Conservation (phyloP, 2,888 invertebrate genomes). For the Synanthedon formicaeformis region DNA sequence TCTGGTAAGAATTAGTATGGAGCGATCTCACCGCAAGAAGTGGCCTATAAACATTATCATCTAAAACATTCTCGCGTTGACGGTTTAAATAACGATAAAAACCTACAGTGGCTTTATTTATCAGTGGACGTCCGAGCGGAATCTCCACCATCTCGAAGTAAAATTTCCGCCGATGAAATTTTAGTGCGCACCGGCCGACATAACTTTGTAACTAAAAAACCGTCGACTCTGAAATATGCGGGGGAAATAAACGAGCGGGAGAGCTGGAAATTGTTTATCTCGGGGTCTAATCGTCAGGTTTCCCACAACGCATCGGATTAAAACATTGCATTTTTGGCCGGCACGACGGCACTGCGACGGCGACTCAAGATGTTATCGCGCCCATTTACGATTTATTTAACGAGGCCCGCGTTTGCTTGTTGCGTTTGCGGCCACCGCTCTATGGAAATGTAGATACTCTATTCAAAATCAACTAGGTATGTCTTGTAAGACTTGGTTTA, state of each 20-base stretch:
- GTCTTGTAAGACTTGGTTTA: no score
- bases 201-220: slow-evolving; percentile 30
- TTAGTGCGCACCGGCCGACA: slow-evolving; percentile 35
- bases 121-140: slow-evolving; percentile 8
- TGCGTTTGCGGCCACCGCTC: background rate
- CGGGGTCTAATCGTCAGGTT: slow-evolving; percentile 31
- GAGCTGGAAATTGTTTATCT: slow-evolving; percentile 19
- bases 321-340: slow-evolving; percentile 57
- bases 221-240: slow-evolving; percentile 11
- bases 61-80: background rate
- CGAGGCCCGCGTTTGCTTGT: background rate
- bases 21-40: no score
- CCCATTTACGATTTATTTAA: slow-evolving; percentile 22
- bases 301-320: slow-evolving; percentile 47
- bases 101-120: slow-evolving; percentile 35
- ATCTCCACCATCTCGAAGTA: slow-evolving; percentile 25
- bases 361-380: slow-evolving; percentile 30
- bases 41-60: no score
- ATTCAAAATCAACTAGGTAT: no score
- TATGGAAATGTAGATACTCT: background rate
- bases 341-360: background rate
- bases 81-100: slow-evolving; percentile 9
- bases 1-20: no score
- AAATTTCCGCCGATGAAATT: slow-evolving; percentile 39
- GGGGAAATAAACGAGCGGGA: slow-evolving; percentile 2